Percentiles rank a stretch among this genome's conserved stretches.
These are phyloP conservation scores for Paramormyrops kingsleyae DNA, from an alignment of 2,113 vertebrate species.

Conservation along the genomic window DNA sequence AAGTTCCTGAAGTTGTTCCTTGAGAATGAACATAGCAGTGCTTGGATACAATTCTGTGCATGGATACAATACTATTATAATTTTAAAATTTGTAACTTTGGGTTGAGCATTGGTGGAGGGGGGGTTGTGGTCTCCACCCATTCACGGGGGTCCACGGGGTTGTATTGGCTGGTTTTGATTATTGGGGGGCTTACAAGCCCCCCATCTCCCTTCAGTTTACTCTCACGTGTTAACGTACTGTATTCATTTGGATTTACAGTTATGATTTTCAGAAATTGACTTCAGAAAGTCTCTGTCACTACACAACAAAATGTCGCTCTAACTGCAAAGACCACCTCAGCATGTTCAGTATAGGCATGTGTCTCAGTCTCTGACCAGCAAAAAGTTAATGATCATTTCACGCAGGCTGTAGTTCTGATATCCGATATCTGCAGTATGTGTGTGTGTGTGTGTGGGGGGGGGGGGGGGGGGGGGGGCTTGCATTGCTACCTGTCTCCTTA, in stretches of 20 bases:
- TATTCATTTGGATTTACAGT: not conserved
- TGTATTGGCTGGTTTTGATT: not conserved
- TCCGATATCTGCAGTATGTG: not conserved
- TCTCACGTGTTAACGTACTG: not conserved
- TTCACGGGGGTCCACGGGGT: not conserved
- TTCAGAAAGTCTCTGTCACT: not conserved
- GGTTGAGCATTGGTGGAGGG: no score
- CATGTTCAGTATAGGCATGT: not conserved
- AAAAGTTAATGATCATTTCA: not conserved
- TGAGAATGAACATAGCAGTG: not conserved
- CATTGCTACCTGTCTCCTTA: not conserved
- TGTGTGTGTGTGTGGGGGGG: no score
- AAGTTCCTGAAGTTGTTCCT: not conserved
- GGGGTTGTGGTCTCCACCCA: not conserved
- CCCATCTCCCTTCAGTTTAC: not conserved
- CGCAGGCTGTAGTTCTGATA: not conserved
- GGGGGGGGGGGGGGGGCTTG: no score
- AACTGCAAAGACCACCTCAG: not conserved
- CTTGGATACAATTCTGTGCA: no score
- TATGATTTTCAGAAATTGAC: not conserved
- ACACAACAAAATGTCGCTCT: no score
- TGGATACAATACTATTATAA: no score
- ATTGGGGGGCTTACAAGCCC: not conserved
- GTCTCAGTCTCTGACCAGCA: not conserved
- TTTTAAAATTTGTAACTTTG: no score